phyloP scores from a whole-genome alignment of 2,888 invertebrate species.

The Trissoscelio sp. region DNA sequence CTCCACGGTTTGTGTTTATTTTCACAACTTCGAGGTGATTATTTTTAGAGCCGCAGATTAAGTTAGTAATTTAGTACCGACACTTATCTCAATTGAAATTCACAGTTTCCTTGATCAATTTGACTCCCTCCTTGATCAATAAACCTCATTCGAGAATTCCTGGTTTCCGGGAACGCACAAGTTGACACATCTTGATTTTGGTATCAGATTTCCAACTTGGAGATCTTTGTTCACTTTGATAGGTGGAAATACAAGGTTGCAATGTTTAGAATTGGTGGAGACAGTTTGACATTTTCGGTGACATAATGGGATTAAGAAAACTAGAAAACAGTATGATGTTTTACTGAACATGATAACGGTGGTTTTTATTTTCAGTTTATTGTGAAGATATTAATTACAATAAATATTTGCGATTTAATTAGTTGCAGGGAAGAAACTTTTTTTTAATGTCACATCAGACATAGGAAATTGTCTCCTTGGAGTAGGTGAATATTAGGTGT shows the following conservation, averaged over 20 bases:
- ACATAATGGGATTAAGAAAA: too few species aligned
- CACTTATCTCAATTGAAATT: background rate
- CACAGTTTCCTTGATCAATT: background rate
- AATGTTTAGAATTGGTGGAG: background rate
- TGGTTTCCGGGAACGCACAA: constrained; percentile 4
- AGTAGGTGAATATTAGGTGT: too few species aligned
- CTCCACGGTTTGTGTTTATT: background rate
- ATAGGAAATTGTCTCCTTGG: too few species aligned
- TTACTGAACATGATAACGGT: too few species aligned
- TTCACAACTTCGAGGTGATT: background rate
- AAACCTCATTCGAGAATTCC: constrained; percentile 11
- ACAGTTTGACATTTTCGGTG: background rate
- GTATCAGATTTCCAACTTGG: constrained; percentile 19
- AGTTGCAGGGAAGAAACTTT: too few species aligned
- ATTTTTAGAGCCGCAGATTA: too few species aligned
- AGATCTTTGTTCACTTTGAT: background rate
- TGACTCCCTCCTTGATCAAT: background rate
- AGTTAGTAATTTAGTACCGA: background rate
- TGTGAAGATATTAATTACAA: too few species aligned
- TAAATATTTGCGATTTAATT: too few species aligned
- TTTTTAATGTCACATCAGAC: too few species aligned
- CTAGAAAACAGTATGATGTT: too few species aligned
- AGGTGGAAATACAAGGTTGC: constrained; percentile 2
- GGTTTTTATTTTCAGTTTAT: too few species aligned
- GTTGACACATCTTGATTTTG: constrained; percentile 5